Conservation (phyloP, 2,797 vertebrate genomes). For the Scomberomorus guttatus region DNA sequence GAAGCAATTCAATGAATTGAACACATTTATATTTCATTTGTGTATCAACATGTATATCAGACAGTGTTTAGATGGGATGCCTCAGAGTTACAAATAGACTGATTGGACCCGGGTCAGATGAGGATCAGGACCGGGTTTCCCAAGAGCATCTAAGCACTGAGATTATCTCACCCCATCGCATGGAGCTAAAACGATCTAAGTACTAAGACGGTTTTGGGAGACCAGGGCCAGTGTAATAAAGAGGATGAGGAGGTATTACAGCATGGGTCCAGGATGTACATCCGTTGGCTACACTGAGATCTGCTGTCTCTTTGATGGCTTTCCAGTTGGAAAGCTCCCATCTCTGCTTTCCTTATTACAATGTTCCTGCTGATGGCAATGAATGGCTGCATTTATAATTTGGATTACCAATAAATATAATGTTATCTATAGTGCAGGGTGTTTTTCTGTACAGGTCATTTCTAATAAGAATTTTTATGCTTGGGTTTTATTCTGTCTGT, state of each 20-base stretch:
- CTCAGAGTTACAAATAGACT: conserved; percentile 18
- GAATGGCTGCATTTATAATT: conserved; percentile 27
- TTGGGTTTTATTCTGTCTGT: background rate
- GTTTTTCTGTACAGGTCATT: conserved; percentile 8
- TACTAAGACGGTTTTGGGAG: conserved; percentile 39
- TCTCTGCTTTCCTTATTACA: conserved; percentile 25
- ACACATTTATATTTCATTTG: background rate
- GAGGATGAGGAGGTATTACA: conserved; percentile 59
- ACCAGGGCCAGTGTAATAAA: conserved; percentile 36
- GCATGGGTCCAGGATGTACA: conserved; percentile 25
- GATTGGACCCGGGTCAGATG: conserved; percentile 27
- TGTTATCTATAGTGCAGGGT: background rate
- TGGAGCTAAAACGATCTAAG: conserved; percentile 41
- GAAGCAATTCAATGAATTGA: conserved; percentile 8
- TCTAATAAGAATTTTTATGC: background rate
- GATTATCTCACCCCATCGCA: conserved; percentile 54
- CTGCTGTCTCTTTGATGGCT: conserved; percentile 27
- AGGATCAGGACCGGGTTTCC: conserved; percentile 35
- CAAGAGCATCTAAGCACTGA: conserved; percentile 41
- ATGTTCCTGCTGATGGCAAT: conserved; percentile 23
- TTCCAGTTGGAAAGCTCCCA: conserved; percentile 36
- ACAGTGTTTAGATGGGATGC: background rate
- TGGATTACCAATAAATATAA: conserved; percentile 13
- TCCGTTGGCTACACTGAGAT: conserved; percentile 29
- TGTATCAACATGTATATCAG: conserved; percentile 2